Evolutionary conservation across 2,797 vertebrate genomes (phyloP), one percentile per base, ranked within the genome.

Genomic region (Accipiter fasciatus): DNA sequence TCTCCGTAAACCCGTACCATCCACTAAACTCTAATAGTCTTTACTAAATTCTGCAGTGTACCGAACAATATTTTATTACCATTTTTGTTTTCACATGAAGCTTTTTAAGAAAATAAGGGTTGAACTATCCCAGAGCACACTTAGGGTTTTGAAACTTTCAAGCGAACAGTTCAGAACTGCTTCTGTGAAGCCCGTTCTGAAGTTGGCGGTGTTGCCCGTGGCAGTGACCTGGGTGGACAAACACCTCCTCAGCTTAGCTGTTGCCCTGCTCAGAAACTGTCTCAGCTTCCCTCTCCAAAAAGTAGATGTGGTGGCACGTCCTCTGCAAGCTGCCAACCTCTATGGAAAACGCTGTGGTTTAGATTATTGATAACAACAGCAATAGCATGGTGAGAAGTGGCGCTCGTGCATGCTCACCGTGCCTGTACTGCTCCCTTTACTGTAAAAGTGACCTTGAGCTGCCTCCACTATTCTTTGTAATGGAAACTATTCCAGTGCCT

Each of bases 381-480:
- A 10, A 3, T 5, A 20, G 37, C 1, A 3, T 10, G 37, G 52
- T 0, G 2, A 58, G 22, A 33, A 66, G 59, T 6, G 25, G 50
- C 50, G 67, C 52, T 58, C 3, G 3, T 46, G 54, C 25, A 17
- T 8, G 1, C 24, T 46, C 46, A 17, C 29, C n/a, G 11, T 39
- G 22, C 12, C 11, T 10, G 21, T 28, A 2, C n/a, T 11, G 37
- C 39, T 73, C 33, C 26, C 44, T 13, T 33, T 54, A 14, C 40
- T 31, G 47, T 37, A 17, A 70, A 37, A 2, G 1, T 9, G 37
- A 28, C 33, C 57, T 44, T 24, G 29, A 49, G 42, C 87, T 71
- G 72, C 44, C 28, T 58, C 50, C 9, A 4, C 22, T 19, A 0
- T 11, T 24, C 44, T 33, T 44, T 0, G 0, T 19, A 29, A n/a